Percentiles rank a stretch among this genome's conserved stretches.
phyloP scores from a whole-genome alignment of 1,140 invertebrate species.

The Mercenaria mercenaria region DNA sequence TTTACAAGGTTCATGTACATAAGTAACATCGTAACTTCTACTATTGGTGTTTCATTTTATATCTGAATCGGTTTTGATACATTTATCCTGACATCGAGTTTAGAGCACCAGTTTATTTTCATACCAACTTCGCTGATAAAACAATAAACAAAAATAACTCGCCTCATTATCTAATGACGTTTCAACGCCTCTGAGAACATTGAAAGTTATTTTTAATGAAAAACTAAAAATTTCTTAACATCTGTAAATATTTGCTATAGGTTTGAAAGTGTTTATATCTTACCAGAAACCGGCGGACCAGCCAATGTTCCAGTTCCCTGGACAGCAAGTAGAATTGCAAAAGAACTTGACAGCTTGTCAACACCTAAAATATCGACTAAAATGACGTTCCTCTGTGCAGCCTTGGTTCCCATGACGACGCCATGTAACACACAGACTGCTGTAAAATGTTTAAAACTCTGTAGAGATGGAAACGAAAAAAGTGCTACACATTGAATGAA shows the following conservation, averaged over 20 bases:
- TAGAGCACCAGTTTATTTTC: neutral
- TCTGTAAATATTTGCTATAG: too few relatives aligned
- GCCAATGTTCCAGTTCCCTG: slow-evolving; percentile 95
- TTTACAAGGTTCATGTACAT: neutral
- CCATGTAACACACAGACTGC: slow-evolving; percentile 56
- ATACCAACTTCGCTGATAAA: neutral
- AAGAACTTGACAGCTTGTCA: slow-evolving; percentile 96
- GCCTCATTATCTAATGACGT: too few relatives aligned
- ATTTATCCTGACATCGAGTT: neutral
- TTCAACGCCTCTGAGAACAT: too few relatives aligned
- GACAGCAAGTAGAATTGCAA: slow-evolving; percentile 96
- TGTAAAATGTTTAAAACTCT: slow-evolving; percentile 67
- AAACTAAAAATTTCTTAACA: too few relatives aligned
- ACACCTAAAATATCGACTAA: slow-evolving; percentile 96
- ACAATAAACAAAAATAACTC: too few relatives aligned
- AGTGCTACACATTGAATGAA: slow-evolving; percentile 66
- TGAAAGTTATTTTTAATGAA: too few relatives aligned
- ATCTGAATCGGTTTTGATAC: neutral
- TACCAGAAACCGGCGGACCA: slow-evolving; percentile 94
- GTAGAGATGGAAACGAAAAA: slow-evolving; percentile 64
- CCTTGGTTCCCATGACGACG: slow-evolving; percentile 83
- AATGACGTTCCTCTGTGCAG: slow-evolving; percentile 96
- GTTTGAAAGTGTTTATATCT: too few relatives aligned
- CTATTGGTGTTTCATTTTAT: neutral
- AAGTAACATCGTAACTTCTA: neutral